A percentile compares a stretch with the other conserved stretches of the same genome.
Conservation (phyloP, 2,797 vertebrate species). For the Oreortyx pictus region DNA sequence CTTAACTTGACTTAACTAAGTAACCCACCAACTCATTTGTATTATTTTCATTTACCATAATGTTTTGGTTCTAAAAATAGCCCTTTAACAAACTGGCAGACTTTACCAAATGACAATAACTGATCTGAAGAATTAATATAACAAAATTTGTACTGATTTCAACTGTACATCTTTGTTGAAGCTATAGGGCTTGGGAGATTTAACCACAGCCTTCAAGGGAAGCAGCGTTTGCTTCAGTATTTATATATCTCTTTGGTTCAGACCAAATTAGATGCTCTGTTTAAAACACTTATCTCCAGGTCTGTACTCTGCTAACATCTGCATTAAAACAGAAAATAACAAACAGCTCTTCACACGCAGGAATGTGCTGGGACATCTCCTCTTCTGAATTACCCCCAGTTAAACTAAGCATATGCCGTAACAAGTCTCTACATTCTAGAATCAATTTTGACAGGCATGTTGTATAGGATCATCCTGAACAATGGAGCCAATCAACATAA, state of each 20-base stretch:
- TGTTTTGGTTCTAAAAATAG: not conserved
- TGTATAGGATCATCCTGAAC: not conserved
- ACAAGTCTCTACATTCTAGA: not conserved
- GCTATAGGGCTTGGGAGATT: not conserved
- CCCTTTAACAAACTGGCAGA: not conserved
- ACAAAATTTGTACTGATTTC: not conserved
- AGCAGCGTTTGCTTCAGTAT: not conserved
- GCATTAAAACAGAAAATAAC: conserved; percentile 6
- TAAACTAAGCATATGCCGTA: not conserved
- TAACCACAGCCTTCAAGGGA: not conserved
- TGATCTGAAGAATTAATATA: not conserved
- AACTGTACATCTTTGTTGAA: not conserved
- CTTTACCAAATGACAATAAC: not conserved
- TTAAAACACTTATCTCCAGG: conserved; percentile 23
- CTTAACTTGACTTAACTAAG: not conserved
- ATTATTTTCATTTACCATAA: not conserved
- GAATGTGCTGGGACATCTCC: not conserved
- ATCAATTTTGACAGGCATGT: not conserved
- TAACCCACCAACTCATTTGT: not conserved
- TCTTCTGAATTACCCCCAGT: conserved; percentile 10
- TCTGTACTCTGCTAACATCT: not conserved
- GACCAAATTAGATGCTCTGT: not conserved
- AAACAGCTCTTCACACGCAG: not conserved
- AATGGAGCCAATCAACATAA: not conserved
- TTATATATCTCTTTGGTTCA: not conserved